Conservation (phyloP, 2,888 invertebrate genomes). For the Argyresthia goedartella region DNA sequence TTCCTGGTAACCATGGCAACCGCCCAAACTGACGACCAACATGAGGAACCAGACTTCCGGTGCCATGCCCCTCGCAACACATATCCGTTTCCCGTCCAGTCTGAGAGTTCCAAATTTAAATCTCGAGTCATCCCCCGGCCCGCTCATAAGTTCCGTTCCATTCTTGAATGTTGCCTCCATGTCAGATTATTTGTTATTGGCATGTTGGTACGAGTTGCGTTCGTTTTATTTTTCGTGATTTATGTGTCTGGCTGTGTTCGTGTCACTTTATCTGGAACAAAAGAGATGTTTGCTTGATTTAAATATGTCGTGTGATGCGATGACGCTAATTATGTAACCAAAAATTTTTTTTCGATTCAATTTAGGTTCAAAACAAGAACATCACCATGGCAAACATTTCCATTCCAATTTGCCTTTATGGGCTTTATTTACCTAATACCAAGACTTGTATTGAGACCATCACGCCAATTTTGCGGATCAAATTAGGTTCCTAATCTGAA, state of each 20-base stretch:
- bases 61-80: constrained; percentile 16
- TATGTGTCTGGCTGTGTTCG: no score
- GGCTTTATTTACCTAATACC: no score
- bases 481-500: no score
- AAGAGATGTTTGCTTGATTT: background rate
- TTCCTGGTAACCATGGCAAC: constrained; percentile 52
- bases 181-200: constrained; percentile 36
- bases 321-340: no score
- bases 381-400: no score
- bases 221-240: constrained; percentile 7
- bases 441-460: no score
- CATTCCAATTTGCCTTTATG: no score
- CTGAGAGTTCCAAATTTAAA: constrained; percentile 32
- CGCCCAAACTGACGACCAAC: constrained; percentile 31
- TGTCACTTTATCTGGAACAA: constrained; percentile 8
- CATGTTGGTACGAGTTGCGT: constrained; percentile 30
- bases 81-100: constrained; percentile 23
- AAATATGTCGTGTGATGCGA: no score
- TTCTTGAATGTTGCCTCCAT: constrained; percentile 35
- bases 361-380: no score
- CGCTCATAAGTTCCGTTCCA: constrained; percentile 33
- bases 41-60: constrained; percentile 45
- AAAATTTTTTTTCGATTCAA: no score
- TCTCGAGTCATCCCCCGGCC: constrained; percentile 28
- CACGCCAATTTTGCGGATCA: no score